Evolutionary conservation across 2,888 invertebrate species (phyloP).

Genomic region (Pachliopta kotzebuea): DNA sequence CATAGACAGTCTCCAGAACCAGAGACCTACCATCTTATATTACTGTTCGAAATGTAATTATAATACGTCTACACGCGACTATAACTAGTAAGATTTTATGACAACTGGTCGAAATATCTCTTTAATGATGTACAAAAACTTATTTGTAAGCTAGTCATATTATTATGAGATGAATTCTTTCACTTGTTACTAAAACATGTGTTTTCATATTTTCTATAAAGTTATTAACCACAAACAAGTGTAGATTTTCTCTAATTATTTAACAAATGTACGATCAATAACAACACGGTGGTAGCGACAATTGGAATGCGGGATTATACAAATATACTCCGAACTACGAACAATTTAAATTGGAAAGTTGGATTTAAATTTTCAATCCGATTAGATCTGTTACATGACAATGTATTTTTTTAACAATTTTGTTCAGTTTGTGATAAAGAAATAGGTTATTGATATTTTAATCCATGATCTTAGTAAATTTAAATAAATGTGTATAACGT

Average conservation of each 20-base stretch:
- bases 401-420: not conserved
- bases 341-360: slow-evolving; percentile 15
- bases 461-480: too few species aligned
- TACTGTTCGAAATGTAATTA: too few species aligned
- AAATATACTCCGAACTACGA: slow-evolving; percentile 5
- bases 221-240: not conserved
- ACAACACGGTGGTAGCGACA: not conserved
- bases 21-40: too few species aligned
- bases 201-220: not conserved
- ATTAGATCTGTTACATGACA: slow-evolving; percentile 5
- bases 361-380: slow-evolving; percentile 17
- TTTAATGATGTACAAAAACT: too few species aligned
- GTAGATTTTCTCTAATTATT: slow-evolving; percentile 2
- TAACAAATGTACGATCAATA: slow-evolving; percentile 2
- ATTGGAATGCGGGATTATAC: slow-evolving; percentile 4
- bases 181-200: too few species aligned
- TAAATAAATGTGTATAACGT: too few species aligned
- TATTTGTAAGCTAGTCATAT: too few species aligned
- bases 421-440: not conserved
- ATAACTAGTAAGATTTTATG: too few species aligned
- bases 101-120: too few species aligned
- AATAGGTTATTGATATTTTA: not conserved
- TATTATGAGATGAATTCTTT: too few species aligned
- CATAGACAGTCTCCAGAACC: too few species aligned
- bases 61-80: too few species aligned